Base-by-base conservation (phyloP, 1,140 invertebrate genomes). In the Philotrypesis tridentata region DNA sequence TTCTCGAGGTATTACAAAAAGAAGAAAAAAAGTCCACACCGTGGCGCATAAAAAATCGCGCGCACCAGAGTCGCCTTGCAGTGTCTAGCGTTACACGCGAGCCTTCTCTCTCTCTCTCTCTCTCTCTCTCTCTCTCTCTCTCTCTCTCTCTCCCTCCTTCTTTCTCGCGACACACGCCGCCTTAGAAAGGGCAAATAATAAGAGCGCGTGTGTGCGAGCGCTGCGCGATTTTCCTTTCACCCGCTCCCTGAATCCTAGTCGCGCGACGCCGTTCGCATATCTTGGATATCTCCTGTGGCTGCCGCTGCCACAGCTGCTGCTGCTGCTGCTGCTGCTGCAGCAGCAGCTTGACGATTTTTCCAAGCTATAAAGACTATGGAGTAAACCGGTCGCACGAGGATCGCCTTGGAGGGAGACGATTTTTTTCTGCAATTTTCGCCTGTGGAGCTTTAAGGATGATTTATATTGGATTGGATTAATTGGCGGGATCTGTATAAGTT, bases 221-320 rank as follows among this genome's bases (percentile, higher is more conserved):
- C 80, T 74, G 85, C 85, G 85, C 85, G 87, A 55, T 90, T 91
- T 91, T 90, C 90, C 90, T 91, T 91, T 91, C 90, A 91, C 90
- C 87, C 85, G 86, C 84, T 85, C 84, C 85, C 31, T 60, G 80
- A 70, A 77, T 77, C 43, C 33, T 70, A 43, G 84, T 83, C 86
- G 86, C 85, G 85, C 79, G 83, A 77, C 83, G 82, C 80, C 83
- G 82, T 82, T n/a, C 82, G 84, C 87, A 87, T 90, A 88, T 87
- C 87, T 90, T 87, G 87, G 88, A 89, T 88, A 89, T 90, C 85
- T 88, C 85, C 21, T 43, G 71, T 21, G 33, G 7, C 70, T 8
- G 23, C 37, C 3, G 12, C 63, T 12, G 63, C 63, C 17, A 21
- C 60, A 14, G 61, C 61, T 27, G 61, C 25, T 63, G 61, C 61